Evolutionary conservation across 53 echinoderm and acorn worm genomes (phyloP).

Genomic region (Paracentrotus lividus): DNA sequence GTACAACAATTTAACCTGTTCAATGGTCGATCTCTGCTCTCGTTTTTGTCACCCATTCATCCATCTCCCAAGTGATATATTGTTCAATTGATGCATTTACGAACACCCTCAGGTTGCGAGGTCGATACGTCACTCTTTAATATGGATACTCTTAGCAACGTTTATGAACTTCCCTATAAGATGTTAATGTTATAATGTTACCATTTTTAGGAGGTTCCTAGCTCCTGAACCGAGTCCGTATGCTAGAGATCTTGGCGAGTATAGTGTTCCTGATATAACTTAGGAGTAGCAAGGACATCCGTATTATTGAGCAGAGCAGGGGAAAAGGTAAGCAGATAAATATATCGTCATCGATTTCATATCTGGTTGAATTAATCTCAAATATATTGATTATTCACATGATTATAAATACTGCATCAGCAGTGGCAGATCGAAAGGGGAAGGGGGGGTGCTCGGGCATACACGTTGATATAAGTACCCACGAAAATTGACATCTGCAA

Average conservation of each 20-base stretch:
- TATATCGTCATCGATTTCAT: neutral
- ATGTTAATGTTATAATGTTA: conserved; percentile 11
- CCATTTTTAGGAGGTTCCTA: neutral
- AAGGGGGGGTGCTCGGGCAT: too few relatives aligned
- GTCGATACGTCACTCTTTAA: neutral
- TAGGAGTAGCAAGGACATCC: neutral
- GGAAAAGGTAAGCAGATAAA: neutral
- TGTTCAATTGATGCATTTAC: too few relatives aligned
- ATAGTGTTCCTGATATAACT: too few relatives aligned
- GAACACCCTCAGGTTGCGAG: too few relatives aligned
- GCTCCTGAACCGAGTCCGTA: neutral
- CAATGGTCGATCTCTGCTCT: neutral
- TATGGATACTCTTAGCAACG: neutral
- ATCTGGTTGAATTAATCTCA: too few relatives aligned
- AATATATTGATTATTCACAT: neutral
- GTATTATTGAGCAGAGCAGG: neutral
- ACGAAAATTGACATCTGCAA: too few relatives aligned
- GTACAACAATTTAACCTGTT: neutral
- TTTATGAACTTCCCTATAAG: neutral
- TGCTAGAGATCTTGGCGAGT: neutral
- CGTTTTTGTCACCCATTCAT: neutral
- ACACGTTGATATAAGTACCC: too few relatives aligned
- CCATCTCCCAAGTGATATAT: neutral
- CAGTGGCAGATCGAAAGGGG: too few relatives aligned
- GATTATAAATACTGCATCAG: too few relatives aligned